Conservation (phyloP, 2,797 vertebrate genomes). For the Darevskia nairensis region DNA sequence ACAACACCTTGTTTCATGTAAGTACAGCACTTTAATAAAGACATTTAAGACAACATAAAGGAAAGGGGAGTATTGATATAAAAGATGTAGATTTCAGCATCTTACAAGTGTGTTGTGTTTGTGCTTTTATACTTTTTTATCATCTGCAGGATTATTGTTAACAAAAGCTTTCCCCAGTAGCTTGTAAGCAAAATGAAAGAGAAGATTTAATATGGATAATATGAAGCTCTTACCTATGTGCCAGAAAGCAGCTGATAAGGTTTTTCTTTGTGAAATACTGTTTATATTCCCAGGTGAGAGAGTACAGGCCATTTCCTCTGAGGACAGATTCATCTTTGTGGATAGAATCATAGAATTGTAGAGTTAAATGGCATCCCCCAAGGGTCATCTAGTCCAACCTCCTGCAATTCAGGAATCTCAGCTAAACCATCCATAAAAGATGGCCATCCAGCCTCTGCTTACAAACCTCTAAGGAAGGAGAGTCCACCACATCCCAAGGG, state of each 20-base stretch:
- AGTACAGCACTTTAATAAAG: conserved; percentile 20
- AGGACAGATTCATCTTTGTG: background rate
- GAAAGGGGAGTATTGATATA: conserved; percentile 16
- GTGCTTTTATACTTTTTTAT: conserved; percentile 51
- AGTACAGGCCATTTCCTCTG: conserved; percentile 4
- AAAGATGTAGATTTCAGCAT: background rate
- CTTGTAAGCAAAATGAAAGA: conserved; percentile 30
- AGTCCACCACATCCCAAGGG: too few relatives aligned
- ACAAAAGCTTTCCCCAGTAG: background rate
- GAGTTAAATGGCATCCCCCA: too few relatives aligned
- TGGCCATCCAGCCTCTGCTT: too few relatives aligned
- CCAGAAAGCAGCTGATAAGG: conserved; percentile 10
- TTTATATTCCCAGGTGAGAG: conserved; percentile 6
- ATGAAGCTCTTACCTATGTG: background rate
- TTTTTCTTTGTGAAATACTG: background rate
- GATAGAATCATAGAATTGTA: background rate
- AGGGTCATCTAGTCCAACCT: too few relatives aligned
- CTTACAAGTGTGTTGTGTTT: conserved; percentile 29
- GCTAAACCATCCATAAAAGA: too few relatives aligned
- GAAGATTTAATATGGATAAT: conserved; percentile 43
- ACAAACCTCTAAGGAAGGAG: too few relatives aligned
- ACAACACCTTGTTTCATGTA: background rate
- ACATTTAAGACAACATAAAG: conserved; percentile 36
- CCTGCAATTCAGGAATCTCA: too few relatives aligned
- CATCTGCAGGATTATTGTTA: conserved; percentile 45